Evolutionary conservation across 2,888 invertebrate species (phyloP).

Genomic region (Zootermopsis nevadensis): DNA sequence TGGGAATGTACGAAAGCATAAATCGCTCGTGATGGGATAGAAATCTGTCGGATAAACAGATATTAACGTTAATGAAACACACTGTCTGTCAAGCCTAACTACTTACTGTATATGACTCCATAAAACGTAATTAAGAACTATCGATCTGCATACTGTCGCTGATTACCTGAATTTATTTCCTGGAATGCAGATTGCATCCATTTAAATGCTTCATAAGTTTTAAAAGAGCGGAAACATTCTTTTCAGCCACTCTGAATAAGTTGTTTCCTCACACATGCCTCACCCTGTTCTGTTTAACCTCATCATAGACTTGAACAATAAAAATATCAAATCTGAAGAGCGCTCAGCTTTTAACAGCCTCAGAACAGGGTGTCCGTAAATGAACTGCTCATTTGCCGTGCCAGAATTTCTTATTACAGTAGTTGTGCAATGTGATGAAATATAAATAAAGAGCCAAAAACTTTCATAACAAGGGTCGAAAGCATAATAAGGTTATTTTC

Average conservation of each 20-base stretch:
- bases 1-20: too few species aligned
- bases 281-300: not conserved
- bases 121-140: too few species aligned
- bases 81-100: too few species aligned
- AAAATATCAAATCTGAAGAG: not conserved
- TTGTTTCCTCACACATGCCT: not conserved
- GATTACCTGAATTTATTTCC: too few species aligned
- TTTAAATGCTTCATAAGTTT: too few species aligned
- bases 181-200: too few species aligned
- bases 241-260: not conserved
- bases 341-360: not conserved
- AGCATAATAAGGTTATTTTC: not conserved
- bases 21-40: too few species aligned
- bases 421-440: not conserved
- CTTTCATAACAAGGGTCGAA: constrained; percentile 9
- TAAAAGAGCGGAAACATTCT: not conserved
- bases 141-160: too few species aligned
- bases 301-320: constrained; percentile 14
- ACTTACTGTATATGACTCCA: too few species aligned
- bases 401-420: not conserved
- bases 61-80: too few species aligned
- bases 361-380: not conserved
- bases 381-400: too few species aligned
- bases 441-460: constrained; percentile 16
- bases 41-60: too few species aligned